Evolutionary conservation across 2,113 vertebrate genomes (phyloP).

Genomic region (Ascaphus truei): DNA sequence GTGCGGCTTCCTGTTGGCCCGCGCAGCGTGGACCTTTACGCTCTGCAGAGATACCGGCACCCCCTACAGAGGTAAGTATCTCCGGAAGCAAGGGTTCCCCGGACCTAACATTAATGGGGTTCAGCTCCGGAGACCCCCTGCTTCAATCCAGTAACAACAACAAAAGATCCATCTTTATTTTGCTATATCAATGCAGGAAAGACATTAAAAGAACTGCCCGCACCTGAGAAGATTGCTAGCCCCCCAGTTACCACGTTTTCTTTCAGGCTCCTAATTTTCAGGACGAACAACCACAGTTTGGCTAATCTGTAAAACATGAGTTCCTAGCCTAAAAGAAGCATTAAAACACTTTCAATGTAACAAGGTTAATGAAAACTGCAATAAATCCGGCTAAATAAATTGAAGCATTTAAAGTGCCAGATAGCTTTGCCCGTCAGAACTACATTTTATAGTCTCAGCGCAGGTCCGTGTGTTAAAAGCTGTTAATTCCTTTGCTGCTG

Average conservation of each 20-base stretch:
- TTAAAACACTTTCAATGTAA: slow-evolving; percentile 28
- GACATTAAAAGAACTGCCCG: no score
- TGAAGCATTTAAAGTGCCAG: slow-evolving; percentile 22
- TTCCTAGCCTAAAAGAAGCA: slow-evolving; percentile 32
- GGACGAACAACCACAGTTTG: slow-evolving; percentile 36
- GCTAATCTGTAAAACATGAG: slow-evolving; percentile 36
- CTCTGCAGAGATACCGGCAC: no score
- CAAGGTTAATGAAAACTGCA: slow-evolving; percentile 28
- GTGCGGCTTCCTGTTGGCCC: no score
- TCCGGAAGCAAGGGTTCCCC: no score
- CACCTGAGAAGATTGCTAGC: slow-evolving; percentile 28
- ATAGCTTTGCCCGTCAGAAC: not conserved
- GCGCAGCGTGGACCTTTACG: no score
- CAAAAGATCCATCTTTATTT: no score
- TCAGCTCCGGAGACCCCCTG: no score
- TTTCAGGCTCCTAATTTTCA: slow-evolving; percentile 37
- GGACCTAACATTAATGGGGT: no score
- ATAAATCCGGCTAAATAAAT: slow-evolving; percentile 34
- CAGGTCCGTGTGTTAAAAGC: slow-evolving; percentile 6
- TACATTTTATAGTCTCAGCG: slow-evolving; percentile 1
- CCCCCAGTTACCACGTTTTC: slow-evolving; percentile 28
- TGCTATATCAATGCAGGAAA: no score
- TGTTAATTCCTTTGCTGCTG: slow-evolving; percentile 14
- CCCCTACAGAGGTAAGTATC: no score
- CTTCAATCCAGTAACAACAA: no score